Base-by-base conservation (phyloP, 2,113 vertebrate genomes). In the Rhinogobius similis region DNA sequence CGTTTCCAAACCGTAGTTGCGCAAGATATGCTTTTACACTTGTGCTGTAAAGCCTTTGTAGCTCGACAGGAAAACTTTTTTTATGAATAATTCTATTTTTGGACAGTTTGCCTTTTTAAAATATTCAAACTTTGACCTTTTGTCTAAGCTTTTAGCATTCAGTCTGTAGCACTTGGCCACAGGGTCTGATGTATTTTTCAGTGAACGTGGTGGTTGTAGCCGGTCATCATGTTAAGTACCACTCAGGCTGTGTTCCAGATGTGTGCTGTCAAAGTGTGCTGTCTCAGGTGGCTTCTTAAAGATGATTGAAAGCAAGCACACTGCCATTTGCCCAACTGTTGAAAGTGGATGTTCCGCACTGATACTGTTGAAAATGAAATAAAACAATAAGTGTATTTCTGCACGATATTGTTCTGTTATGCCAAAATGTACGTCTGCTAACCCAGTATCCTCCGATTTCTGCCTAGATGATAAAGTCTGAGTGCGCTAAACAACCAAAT, bases 261-360 rank as follows among this genome's bases (percentile, higher is more conserved):
- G 77, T 77, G 23, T 65, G n/a, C 46, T 70, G 68, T 70, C 18
- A 20, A 59, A 56, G 24, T 50, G 39, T 8, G 1, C 0, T 32
- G 55, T 65, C 76, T 66, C 79, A 85, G 84, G 62, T 74, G 66
- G 29, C 38, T 43, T 43, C 70, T 82, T 66, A 70, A 55, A 21
- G 79, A 24, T 66, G 68, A 72, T 69, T 70, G 50, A 75, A 48
- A 20, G 46, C 36, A 18, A 14, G 18, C 6, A 9, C 1, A 0
- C 13, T 27, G 44, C 67, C 67, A 72, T 56, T 43, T 61, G 41
- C 38, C 16, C 23, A 43, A 46, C 43, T 56, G 46, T 24, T 75
- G 46, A 62, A 58, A 72, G 46, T 50, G 69, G 14, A 27, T 61
- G 43, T 29, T 67, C 24, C 5, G 5, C 26, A 9, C 6, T 29